These are phyloP conservation scores for Psettodes erumei DNA, from an alignment of 2,113 vertebrate species.

Conservation along the genomic window DNA sequence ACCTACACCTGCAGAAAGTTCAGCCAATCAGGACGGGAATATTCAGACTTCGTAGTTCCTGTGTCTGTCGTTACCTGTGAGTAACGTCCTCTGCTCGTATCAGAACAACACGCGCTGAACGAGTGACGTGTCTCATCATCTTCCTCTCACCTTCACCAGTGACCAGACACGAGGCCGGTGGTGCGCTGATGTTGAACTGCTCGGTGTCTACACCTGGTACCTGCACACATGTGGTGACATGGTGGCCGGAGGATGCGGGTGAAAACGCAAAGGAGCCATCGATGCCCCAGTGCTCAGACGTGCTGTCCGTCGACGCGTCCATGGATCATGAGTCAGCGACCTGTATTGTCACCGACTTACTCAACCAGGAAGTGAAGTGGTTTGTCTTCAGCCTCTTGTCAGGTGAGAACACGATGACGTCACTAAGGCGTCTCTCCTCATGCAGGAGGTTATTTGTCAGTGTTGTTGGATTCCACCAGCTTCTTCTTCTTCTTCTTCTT, in stretches of 20 bases:
- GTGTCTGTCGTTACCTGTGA: slow-evolving; percentile 31
- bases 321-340: not conserved
- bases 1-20: not conserved
- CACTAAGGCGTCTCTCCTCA: not conserved
- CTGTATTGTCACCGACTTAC: not conserved
- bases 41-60: rapidly evolving
- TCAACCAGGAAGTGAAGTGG: rapidly evolving
- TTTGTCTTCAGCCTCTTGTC: not conserved
- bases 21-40: not conserved
- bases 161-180: not conserved
- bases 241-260: not conserved
- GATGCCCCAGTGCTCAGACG: rapidly evolving
- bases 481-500: no score
- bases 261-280: rapidly evolving
- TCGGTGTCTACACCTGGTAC: not conserved
- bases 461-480: no score
- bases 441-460: not conserved
- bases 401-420: not conserved
- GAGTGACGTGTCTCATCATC: not conserved
- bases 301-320: no score
- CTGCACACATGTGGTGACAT: not conserved
- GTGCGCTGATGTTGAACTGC: not conserved
- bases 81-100: no score
- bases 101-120: not conserved
- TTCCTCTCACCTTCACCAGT: slow-evolving; percentile 37